Base-by-base conservation (phyloP, 2,113 vertebrate genomes). In the Tenebrosternarchus preto region DNA sequence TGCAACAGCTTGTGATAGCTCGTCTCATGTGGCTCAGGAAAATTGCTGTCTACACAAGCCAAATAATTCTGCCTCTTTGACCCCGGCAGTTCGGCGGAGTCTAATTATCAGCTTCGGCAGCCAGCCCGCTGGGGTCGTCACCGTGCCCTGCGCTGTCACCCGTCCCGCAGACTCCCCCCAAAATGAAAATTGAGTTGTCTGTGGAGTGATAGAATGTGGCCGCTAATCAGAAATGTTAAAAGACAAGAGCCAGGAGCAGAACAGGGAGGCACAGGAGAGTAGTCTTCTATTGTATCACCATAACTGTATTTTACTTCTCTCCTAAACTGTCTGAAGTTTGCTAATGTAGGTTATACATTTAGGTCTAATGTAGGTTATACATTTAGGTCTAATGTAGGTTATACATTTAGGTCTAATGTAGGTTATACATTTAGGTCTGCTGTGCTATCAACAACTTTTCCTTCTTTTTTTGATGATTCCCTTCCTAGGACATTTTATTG, bases 21-120 rank as follows among this genome's bases (percentile, higher is more conserved):
- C 88, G 91, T 92, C 93, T 95, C 94, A 94, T 91, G 92, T 93
- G 93, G 94, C 87, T 95, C 92, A 92, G 93, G 92, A 92, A 96
- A 95, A 96, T 95, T 95, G 92, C 93, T 95, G 92, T 90, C 94
- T 95, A 94, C 92, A 91, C 91, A 95, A 93, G 92, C 92, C 93
- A 94, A 95, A 91, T 93, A 93, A 94, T 93, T 94, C 91, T 88
- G 88, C 94, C 92, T 90, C 89, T 94, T 89, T 57, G 55, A 89
- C 89, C 91, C 89, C 90, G 87, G 90, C 89, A 90, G 90, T 92
- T 94, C 91, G 92, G 90, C 86, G 86, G 91, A 93, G 90, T 93
- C 93, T 95, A 92, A 96, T 95, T 95, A 95, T 95, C 93, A 93
- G 93, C 92, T 88, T 90, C 90, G 90, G 91, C 92, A 90, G 87